Evolutionary conservation across 2,797 vertebrate species (phyloP).

Genomic region (Mastacembelus armatus): DNA sequence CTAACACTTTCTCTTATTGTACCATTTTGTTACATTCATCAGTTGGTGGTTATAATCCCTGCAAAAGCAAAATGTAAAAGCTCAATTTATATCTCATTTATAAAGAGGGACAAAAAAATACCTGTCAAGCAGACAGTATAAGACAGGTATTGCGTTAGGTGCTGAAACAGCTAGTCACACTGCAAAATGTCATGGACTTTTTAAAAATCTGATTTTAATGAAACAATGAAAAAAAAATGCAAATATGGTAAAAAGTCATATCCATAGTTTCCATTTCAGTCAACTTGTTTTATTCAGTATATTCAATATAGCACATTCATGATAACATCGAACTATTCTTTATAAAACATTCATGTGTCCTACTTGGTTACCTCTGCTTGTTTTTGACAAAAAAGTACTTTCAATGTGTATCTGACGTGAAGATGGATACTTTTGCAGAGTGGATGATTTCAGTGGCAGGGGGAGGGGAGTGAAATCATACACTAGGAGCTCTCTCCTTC

Average conservation of each 20-base stretch:
- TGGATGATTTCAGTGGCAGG: slow-evolving; percentile 28
- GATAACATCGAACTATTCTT: background rate
- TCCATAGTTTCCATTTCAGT: background rate
- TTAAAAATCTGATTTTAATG: too few relatives aligned
- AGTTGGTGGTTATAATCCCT: too few relatives aligned
- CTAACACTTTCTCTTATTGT: too few relatives aligned
- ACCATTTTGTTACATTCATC: too few relatives aligned
- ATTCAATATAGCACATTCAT: background rate
- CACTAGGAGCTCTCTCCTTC: slow-evolving; percentile 21
- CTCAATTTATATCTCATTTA: too few relatives aligned
- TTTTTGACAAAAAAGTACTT: background rate
- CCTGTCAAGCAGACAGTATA: too few relatives aligned
- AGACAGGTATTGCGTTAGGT: too few relatives aligned
- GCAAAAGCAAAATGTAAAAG: too few relatives aligned
- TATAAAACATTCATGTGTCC: background rate
- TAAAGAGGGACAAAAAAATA: too few relatives aligned
- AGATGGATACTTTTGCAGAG: slow-evolving; percentile 16
- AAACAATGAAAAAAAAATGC: background rate
- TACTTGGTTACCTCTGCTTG: background rate
- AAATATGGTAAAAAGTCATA: background rate
- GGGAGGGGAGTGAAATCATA: slow-evolving; percentile 51
- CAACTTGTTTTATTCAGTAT: too few relatives aligned
- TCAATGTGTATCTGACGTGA: background rate
- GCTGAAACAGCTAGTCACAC: too few relatives aligned
- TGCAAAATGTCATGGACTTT: too few relatives aligned